Evolutionary conservation across 2,888 invertebrate genomes (phyloP), one percentile per base, ranked within the genome.

Genomic region (Nymphalis polychloros): DNA sequence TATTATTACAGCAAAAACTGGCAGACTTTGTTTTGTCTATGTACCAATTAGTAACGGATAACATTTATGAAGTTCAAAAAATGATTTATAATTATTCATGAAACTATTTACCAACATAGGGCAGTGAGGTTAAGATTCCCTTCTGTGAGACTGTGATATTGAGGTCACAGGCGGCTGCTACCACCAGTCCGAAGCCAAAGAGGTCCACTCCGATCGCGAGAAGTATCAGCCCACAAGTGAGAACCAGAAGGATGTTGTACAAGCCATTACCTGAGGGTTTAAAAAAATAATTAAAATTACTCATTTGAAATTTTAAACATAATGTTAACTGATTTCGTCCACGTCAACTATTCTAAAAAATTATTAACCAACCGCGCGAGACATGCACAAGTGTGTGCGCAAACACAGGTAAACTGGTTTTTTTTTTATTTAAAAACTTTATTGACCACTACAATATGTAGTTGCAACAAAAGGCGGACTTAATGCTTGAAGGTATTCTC

Each of bases 91-190:
- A 27, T 16, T 6, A 27, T 13, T 53, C 3, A 27, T 17, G 1
- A 23, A 53, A 16, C 16, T 31, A 55, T 57, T 82, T 74, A 94
- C 94, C 94, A 74, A 93, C 83, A 79, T 93, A 94, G 27, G 94
- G 92, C 75, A 94, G 83, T 0, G 94, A 94, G 1, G 93, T 93
- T 10, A 94, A 87, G 8, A 94, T 87, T 0, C 94, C 94, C 76
- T 93, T 94, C 81, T 94, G 92, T 4, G 88, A 79, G 68, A 93
- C 88, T 1, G 90, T 89, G 31, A 94, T 87, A 8, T 89, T 72
- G 13, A 94, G 88, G 75, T 94, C 94, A 69, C 94, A 94, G 31
- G 94, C 94, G 0, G 93, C 92, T 0, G 92, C 90, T 64, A 94
- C 88, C 65, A 94, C 93, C 77, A 93, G 86, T 49, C 93, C 93